phyloP scores from a whole-genome alignment of 2,113 vertebrate genomes.

The Sceloporus undulatus region DNA sequence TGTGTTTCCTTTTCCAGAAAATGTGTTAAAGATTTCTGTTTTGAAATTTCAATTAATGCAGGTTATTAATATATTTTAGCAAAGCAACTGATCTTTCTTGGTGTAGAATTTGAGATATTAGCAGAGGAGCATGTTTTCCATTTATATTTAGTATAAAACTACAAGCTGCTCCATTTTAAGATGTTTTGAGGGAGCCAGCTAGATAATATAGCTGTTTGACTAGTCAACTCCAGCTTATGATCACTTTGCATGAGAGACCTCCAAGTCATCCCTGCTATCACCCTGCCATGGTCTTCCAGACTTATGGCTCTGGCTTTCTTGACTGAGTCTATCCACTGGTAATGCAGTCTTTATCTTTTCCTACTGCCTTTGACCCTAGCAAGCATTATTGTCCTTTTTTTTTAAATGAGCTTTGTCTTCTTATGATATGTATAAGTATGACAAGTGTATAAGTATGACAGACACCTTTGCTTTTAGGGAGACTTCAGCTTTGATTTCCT shows the following conservation, averaged over 20 bases:
- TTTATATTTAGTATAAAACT: background rate
- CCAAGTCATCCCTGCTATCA: no score
- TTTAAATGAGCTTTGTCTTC: no score
- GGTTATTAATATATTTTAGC: background rate
- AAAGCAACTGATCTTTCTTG: background rate
- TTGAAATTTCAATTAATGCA: slow-evolving; percentile 5
- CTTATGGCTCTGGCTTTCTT: no score
- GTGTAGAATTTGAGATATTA: background rate
- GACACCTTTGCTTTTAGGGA: no score
- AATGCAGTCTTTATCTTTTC: no score
- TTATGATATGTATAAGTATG: no score
- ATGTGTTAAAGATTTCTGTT: slow-evolving; percentile 3
- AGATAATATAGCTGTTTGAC: background rate
- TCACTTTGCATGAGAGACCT: background rate
- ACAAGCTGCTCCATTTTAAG: background rate
- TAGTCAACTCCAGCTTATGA: background rate
- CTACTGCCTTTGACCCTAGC: no score
- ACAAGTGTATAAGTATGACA: no score
- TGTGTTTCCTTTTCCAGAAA: background rate
- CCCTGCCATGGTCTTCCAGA: no score
- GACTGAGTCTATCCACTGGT: no score
- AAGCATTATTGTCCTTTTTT: no score
- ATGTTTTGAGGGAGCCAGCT: background rate
- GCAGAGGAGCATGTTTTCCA: background rate
- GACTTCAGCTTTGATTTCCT: no score